Evolutionary conservation across 2,113 vertebrate species (phyloP), one percentile per base, ranked within the genome.

Genomic region (Podarcis cretensis): DNA sequence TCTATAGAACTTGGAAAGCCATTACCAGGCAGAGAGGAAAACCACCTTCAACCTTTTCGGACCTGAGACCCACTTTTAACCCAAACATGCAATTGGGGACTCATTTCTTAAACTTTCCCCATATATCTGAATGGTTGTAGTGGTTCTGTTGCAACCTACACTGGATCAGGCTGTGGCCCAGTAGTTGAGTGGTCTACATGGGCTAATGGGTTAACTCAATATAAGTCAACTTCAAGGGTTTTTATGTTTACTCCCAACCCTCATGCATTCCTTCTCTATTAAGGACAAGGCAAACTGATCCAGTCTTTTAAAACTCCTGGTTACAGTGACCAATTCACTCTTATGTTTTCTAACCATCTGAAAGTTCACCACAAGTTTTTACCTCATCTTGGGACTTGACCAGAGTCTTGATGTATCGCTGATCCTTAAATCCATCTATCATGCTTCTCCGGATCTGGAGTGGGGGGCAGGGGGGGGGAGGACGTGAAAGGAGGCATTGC

Each of bases 361-460:
- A 27, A 14, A 23, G 76, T 57, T 3, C 13, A 40, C 21, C 4
- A n/a, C 6, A 69, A 18, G 12, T 57, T 91, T 96, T 97, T 98
- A 98, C 99, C 98, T 99, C 98, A 4, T 99, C 99, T 96, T 98
- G 95, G 75, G 99, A 99, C 95, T 99, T 99, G 97, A 99, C 97
- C 95, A 99, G 95, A 0, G 99, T 99, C 95, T 97, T 98, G 97
- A 99, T 98, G 97, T 97, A 98, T 94, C 90, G 98, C 95, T 98
- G 98, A 83, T 98, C 98, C 0, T 96, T 93, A 65, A 96, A 97
- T 75, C 99, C 98, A 90, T 99, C 98, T 85, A 99, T 99, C 99
- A 99, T 99, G 91, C 96, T 97, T 82, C 97, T 97, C 8, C 99
- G 98, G 93, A 99, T 99, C 99, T 99, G 94, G 2, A 59, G 40